Evolutionary conservation across 2,797 vertebrate genomes (phyloP), one percentile per base, ranked within the genome.

Genomic region (Microtus agrestis): DNA sequence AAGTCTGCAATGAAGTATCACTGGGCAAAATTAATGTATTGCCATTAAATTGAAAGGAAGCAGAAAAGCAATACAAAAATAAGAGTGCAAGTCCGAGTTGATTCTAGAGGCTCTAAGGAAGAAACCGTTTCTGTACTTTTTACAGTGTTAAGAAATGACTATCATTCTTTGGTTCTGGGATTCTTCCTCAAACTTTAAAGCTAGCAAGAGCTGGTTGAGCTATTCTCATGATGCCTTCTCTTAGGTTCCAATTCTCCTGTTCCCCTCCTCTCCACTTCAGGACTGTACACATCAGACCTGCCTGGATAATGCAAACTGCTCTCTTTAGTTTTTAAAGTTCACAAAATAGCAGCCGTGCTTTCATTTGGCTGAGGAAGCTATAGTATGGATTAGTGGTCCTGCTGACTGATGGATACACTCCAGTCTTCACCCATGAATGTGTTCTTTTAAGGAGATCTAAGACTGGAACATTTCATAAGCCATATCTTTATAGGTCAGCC

Each of bases 131-230:
- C 21, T 51, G 61, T 29, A 31, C 2, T 46, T 73, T 81, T 93
- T 67, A 76, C 37, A 76, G 48, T 14, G 77, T 54, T 54, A 71
- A 59, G 17, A 88, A 25, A 34, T 11, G 67, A 34, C 84, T 8
- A 46, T 27, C 31, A 74, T 82, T 89, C 74, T 91, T 84, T 91
- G 34, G 48, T 54, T 95, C 48, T 19, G 40, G 69, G 11, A 34
- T 12, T 73, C 37, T 93, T 92, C 61, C 31, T 88, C 54, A 8
- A 25, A 81, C n/a, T 87, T 93, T 34, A 88, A 85, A 96, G 78
- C 51, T 11, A 86, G 40, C 37, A 34, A n/a, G 17, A 48, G 7
- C 63, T 65, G 31, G 34, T 69, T 37, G 25, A 89, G 54, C 88
- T n/a, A 59, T 90, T 84, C 76, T 85, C 27, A 71, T 34, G 6